Evolutionary conservation across 2,113 vertebrate species (phyloP).

Genomic region (Brienomyrus brachyistius): DNA sequence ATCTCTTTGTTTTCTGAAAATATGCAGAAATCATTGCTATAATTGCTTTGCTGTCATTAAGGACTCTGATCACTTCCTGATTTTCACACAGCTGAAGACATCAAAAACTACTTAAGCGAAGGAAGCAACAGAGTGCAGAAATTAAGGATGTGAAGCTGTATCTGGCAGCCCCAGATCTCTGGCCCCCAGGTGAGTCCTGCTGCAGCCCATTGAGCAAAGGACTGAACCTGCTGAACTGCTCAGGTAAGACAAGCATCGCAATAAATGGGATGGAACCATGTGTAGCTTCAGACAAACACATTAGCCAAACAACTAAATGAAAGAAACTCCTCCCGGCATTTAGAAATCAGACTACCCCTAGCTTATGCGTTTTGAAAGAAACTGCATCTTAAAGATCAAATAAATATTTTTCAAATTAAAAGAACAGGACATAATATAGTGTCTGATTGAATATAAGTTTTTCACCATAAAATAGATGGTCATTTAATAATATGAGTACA

Average conservation of each 20-base stretch:
- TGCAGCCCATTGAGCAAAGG: background rate
- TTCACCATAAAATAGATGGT: background rate
- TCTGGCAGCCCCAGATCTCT: background rate
- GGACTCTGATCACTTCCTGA: background rate
- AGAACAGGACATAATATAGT: background rate
- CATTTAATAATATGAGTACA: background rate
- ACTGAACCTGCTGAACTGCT: background rate
- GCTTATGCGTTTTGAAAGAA: background rate
- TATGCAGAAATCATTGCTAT: background rate
- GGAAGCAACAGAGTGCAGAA: background rate
- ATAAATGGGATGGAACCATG: background rate
- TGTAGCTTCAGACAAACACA: background rate
- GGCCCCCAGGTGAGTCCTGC: background rate
- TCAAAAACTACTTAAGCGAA: background rate
- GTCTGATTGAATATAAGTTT: background rate
- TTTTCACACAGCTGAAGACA: background rate
- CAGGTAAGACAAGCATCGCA: background rate
- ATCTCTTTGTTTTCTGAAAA: background rate
- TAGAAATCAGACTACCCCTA: background rate
- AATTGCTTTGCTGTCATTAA: background rate
- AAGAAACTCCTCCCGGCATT: background rate
- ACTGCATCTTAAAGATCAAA: background rate
- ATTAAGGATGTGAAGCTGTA: background rate
- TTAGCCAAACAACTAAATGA: background rate
- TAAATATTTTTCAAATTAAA: background rate